A percentile compares a stretch with the other conserved stretches of the same genome.
Evolutionary conservation across 2,113 vertebrate species (phyloP).

Genomic region (Gadus chalcogrammus): DNA sequence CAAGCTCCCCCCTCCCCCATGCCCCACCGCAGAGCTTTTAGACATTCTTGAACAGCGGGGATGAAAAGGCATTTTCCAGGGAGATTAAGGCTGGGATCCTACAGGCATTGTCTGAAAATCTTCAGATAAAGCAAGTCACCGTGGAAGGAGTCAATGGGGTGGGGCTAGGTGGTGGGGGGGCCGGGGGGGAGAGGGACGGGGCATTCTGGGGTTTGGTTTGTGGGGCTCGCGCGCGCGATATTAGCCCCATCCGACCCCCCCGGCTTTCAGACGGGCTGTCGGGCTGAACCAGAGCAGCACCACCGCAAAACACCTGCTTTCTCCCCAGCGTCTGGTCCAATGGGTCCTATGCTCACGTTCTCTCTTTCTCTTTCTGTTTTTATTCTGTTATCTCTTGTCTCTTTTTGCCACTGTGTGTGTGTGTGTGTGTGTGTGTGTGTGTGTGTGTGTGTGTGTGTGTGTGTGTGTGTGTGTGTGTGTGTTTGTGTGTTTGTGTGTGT

Average conservation of each 20-base stretch:
- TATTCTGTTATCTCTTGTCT: neutral
- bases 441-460: neutral
- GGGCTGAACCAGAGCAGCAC: no score
- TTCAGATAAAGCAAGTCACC: conserved; percentile 83
- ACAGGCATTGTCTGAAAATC: conserved; percentile 96
- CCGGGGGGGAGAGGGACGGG: conserved; percentile 13
- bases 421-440: conserved; percentile 6
- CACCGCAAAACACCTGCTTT: neutral
- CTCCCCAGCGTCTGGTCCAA: neutral
- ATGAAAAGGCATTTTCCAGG: conserved; percentile 99
- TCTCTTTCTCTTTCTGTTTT: neutral
- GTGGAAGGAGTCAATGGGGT: conserved; percentile 64
- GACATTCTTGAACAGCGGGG: conserved; percentile 97
- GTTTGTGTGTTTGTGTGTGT: neutral
- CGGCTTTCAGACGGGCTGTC: neutral
- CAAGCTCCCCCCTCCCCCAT: conserved; percentile 55
- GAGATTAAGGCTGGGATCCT: conserved; percentile 97
- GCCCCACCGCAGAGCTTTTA: conserved; percentile 94
- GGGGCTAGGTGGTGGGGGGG: neutral
- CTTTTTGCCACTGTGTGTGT: conserved; percentile 12
- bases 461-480: neutral
- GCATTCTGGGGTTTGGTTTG: neutral
- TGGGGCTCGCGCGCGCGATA: neutral
- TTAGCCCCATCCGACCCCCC: neutral
- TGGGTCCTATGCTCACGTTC: neutral